Evolutionary conservation across 1,140 invertebrate species (phyloP), one percentile per base, ranked within the genome.

Genomic region (Conus ventricosus): DNA sequence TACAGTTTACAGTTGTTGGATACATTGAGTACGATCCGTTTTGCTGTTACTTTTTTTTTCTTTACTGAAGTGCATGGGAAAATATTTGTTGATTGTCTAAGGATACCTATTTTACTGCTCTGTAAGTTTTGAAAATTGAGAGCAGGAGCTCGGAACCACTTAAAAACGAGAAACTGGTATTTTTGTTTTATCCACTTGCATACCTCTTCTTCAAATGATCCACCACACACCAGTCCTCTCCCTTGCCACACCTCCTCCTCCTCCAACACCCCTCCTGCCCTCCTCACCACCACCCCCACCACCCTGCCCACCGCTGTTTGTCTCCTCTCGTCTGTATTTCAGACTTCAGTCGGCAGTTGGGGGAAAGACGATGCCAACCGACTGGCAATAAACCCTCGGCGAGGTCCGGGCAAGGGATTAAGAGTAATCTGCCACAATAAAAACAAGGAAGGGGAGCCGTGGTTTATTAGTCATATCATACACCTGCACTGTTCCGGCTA

Each of bases 401-500:
- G 27, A 81, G 39, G 80, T 81, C 53, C 39, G 15, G 67, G 51
- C 51, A 20, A 54, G 15, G 82, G 82, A 84, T 84, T 84, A 84
- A 11, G n/a, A 13, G 57, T 39, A 67, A 67, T 67, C 57, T 67
- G 23, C 55, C 57, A 63, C 23, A 60, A 84, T 63, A 84, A 67
- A 67, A 84, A 27, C 8, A 25, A 25, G 55, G 17, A 84, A 63
- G 27, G 27, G 53, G 57, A 27, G 55, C 7, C 55, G n/a, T 5
- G 57, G 23, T 67, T 63, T 84, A 84, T 84, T 84, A 84, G 82
- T 84, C 82, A 84, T 84, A 84, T 84, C 82, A 84, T 84, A 84
- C 82, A 84, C 82, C 82, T 84, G 82, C 82, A 84, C 55, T 23
- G 6, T 25, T 54, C 81, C 15, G 81, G 8, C 20, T 83, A 51